These are phyloP conservation scores for Arrhamphus sclerolepis DNA, from an alignment of 2,797 vertebrate genomes.

Conservation along the genomic window DNA sequence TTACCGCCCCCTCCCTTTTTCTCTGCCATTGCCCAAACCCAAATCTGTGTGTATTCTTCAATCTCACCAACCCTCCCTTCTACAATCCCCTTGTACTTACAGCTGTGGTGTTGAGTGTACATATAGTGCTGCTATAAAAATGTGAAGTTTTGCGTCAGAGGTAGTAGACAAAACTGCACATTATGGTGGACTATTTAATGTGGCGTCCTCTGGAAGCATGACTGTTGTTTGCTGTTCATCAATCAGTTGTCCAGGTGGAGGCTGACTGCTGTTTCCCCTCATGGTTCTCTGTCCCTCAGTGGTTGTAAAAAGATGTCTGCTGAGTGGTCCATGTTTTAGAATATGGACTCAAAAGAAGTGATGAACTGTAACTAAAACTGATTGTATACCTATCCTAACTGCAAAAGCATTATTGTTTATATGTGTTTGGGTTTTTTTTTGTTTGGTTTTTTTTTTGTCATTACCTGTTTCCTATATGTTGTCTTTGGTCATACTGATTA, in stretches of 20 bases:
- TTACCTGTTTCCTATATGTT: conserved; percentile 25
- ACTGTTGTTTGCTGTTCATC: conserved; percentile 49
- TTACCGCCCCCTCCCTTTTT: conserved; percentile 37
- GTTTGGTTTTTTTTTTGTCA: conserved; percentile 9
- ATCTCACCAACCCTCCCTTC: conserved; percentile 54
- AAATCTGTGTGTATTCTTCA: conserved; percentile 48
- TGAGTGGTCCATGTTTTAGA: conserved; percentile 40
- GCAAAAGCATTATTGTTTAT: too few species aligned
- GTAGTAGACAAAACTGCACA: conserved; percentile 58
- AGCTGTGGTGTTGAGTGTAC: conserved; percentile 61
- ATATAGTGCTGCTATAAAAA: conserved; percentile 46
- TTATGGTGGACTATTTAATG: conserved; percentile 44
- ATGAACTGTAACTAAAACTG: conserved; percentile 19
- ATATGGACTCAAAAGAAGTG: conserved; percentile 20
- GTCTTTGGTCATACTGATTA: conserved; percentile 17
- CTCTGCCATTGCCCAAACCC: conserved; percentile 44
- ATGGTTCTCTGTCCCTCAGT: conserved; percentile 43
- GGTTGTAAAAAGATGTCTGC: conserved; percentile 42
- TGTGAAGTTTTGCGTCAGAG: conserved; percentile 66
- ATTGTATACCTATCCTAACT: not conserved
- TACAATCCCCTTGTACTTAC: conserved; percentile 57
- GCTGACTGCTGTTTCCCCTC: conserved; percentile 48
- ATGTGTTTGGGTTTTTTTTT: conserved; percentile 25
- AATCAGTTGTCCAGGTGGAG: conserved; percentile 52
- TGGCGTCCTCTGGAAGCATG: conserved; percentile 47